These are phyloP conservation scores for Chelon labrosus DNA, from an alignment of 2,797 vertebrate genomes.

Conservation along the genomic window DNA sequence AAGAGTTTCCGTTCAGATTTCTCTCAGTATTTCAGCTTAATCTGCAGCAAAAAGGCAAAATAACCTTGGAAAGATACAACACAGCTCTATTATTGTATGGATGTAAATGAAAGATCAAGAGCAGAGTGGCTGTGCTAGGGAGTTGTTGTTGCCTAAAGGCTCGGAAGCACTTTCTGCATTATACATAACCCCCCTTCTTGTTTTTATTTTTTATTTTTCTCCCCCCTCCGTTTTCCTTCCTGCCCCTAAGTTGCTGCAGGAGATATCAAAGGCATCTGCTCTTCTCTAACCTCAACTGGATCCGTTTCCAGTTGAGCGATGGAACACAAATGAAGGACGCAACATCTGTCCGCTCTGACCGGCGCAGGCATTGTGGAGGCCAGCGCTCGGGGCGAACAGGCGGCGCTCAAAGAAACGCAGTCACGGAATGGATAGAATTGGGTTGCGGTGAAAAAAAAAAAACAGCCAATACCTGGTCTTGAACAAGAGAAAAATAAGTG, in stretches of 20 bases:
- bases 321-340: constrained; percentile 30
- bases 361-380: constrained; percentile 1
- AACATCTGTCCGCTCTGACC: constrained; percentile 14
- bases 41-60: background rate
- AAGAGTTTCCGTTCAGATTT: constrained; percentile 16
- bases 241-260: constrained; percentile 45
- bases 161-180: constrained; percentile 75
- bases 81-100: background rate
- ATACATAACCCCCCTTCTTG: constrained; percentile 71
- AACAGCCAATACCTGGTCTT: too few relatives aligned
- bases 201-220: constrained; percentile 1
- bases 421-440: too few relatives aligned
- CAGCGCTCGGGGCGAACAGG: background rate
- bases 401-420: background rate
- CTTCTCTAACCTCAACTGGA: constrained; percentile 55
- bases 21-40: constrained; percentile 1
- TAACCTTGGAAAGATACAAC: background rate
- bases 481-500: too few relatives aligned
- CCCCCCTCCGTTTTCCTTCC: constrained; percentile 21
- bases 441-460: too few relatives aligned
- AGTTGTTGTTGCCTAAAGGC: constrained; percentile 69
- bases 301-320: constrained; percentile 52
- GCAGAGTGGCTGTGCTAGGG: constrained; percentile 36
- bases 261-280: constrained; percentile 66
- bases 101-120: constrained; percentile 37